Evolutionary conservation across 2,888 invertebrate species (phyloP).

Genomic region (Amphipoea oculea): DNA sequence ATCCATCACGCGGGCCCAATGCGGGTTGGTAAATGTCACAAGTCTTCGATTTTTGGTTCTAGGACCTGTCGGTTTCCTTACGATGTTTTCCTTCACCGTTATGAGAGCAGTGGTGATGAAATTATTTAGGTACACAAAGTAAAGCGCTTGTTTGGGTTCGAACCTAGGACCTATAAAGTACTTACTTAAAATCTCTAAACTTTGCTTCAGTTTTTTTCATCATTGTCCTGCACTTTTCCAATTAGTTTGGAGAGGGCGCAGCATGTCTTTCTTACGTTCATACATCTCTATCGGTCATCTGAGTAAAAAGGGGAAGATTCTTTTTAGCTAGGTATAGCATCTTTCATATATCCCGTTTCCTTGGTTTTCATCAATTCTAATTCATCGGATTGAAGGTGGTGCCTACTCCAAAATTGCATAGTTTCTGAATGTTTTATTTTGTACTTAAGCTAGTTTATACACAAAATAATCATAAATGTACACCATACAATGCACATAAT

Average conservation of each 20-base stretch:
- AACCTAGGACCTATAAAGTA: too few relatives aligned
- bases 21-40: too few relatives aligned
- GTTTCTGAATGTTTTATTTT: not conserved
- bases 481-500: not conserved
- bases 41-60: too few relatives aligned
- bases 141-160: too few relatives aligned
- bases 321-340: not conserved
- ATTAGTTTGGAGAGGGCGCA: not conserved
- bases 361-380: not conserved
- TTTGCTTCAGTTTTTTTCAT: not conserved
- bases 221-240: too few relatives aligned
- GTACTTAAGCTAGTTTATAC: not conserved
- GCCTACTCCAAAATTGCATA: too few relatives aligned
- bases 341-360: not conserved
- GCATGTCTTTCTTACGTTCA: not conserved
- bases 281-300: not conserved
- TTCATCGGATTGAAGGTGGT: not conserved
- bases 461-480: not conserved
- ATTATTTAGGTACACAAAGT: too few relatives aligned
- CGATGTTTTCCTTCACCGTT: too few relatives aligned
- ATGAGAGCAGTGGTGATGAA: too few relatives aligned
- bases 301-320: not conserved
- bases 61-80: too few relatives aligned
- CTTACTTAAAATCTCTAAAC: not conserved
- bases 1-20: not conserved